These are phyloP conservation scores for silkworm (Bombyx mori) DNA, from an alignment of 1,140 invertebrate species.

Conservation along the genomic window DNA sequence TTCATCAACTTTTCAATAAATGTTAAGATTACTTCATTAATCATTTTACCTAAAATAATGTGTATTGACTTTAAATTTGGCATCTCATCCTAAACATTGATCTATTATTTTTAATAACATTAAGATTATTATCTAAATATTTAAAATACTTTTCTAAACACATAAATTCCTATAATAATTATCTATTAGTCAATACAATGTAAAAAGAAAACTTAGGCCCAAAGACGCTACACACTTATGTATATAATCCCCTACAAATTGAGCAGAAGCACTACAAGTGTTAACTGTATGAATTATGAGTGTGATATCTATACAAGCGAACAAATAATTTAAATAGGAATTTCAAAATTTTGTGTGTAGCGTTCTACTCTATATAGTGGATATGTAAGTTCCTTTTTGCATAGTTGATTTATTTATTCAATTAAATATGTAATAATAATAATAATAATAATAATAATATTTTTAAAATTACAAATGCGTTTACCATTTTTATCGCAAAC, in stretches of 20 bases:
- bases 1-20: slow-evolving; percentile 69
- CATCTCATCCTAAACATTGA: slow-evolving; percentile 69
- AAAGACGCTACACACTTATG: slow-evolving; percentile 54
- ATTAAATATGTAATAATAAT: slow-evolving; percentile 45
- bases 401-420: slow-evolving; percentile 35
- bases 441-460: slow-evolving; percentile 13
- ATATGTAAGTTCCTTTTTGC: slow-evolving; percentile 61
- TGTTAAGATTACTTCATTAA: slow-evolving; percentile 69
- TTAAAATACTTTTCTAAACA: slow-evolving; percentile 72
- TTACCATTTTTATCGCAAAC: slow-evolving; percentile 36
- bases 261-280: slow-evolving; percentile 29
- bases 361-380: slow-evolving; percentile 51
- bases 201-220: slow-evolving; percentile 62
- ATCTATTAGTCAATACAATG: slow-evolving; percentile 67
- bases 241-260: slow-evolving; percentile 24
- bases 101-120: slow-evolving; percentile 58
- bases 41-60: slow-evolving; percentile 67
- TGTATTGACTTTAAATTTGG: slow-evolving; percentile 72
- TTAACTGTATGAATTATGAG: not conserved
- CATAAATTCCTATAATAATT: slow-evolving; percentile 63
- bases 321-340: slow-evolving; percentile 3
- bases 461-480: slow-evolving; percentile 50
- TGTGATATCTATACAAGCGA: not conserved
- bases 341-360: slow-evolving; percentile 38
- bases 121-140: slow-evolving; percentile 60